Evolutionary conservation across 2,797 vertebrate species (phyloP).

Genomic region (Cetoscarus ocellatus): DNA sequence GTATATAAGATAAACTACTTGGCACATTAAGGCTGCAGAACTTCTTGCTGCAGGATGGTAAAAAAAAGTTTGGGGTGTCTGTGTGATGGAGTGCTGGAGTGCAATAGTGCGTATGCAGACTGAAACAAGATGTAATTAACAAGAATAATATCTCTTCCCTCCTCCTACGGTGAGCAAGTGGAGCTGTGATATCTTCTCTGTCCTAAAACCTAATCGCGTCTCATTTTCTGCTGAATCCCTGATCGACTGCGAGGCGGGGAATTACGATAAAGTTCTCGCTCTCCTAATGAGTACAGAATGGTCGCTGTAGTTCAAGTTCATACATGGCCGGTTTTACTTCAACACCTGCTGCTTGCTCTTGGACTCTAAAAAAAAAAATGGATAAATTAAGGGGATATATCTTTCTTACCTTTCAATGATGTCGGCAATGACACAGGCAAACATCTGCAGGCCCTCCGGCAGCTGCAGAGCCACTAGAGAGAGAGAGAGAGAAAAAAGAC

Average conservation of each 20-base stretch:
- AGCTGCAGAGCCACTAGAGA: slow-evolving; percentile 95
- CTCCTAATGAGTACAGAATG: slow-evolving; percentile 64
- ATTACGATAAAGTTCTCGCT: slow-evolving; percentile 60
- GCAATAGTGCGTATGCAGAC: slow-evolving; percentile 47
- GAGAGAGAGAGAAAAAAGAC: slow-evolving; percentile 14
- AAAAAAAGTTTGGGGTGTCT: slow-evolving; percentile 11
- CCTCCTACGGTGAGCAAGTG: slow-evolving; percentile 59
- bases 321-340: slow-evolving; percentile 24
- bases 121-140: slow-evolving; percentile 76
- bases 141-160: slow-evolving; percentile 74
- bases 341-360: slow-evolving; percentile 17
- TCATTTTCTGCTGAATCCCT: slow-evolving; percentile 71
- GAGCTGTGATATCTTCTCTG: slow-evolving; percentile 56
- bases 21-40: slow-evolving; percentile 29
- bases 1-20: slow-evolving; percentile 36
- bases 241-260: slow-evolving; percentile 58
- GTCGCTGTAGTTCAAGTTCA: slow-evolving; percentile 26
- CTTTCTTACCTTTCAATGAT: slow-evolving; percentile 92
- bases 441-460: slow-evolving; percentile 98
- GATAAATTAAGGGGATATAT: background rate
- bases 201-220: slow-evolving; percentile 60
- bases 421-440: slow-evolving; percentile 95
- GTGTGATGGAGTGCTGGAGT: slow-evolving; percentile 57
- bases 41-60: slow-evolving; percentile 17
- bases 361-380: slow-evolving; percentile 7